Conservation (phyloP, 1,140 invertebrate species). For the Drosophila quadrilineata region DNA sequence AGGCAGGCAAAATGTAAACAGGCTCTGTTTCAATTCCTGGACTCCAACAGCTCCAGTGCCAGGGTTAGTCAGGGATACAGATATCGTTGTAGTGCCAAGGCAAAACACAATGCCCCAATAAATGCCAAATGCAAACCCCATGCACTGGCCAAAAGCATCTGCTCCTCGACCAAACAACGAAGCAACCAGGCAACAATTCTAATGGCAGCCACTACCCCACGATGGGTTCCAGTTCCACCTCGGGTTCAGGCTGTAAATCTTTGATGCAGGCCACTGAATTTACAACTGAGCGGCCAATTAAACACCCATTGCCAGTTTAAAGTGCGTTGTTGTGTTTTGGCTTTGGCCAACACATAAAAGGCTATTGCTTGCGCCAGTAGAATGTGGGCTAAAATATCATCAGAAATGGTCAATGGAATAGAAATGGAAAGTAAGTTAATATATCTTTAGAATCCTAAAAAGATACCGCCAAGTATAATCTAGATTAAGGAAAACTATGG, state of each 20-base stretch:
- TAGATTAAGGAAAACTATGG: no score
- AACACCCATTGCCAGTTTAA: conserved; percentile 14
- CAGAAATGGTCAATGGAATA: conserved; percentile 14
- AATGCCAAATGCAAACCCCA: conserved; percentile 49
- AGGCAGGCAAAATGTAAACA: conserved; percentile 37
- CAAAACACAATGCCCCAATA: conserved; percentile 58
- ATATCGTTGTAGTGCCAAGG: conserved; percentile 28
- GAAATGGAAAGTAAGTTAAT: no score
- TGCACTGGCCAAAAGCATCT: conserved; percentile 34
- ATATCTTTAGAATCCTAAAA: no score
- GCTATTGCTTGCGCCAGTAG: no score
- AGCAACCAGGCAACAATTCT: background rate
- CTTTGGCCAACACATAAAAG: conserved; percentile 21
- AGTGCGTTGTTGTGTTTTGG: conserved; percentile 30
- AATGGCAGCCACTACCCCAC: background rate
- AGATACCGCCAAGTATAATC: no score
- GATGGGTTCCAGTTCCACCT: no score
- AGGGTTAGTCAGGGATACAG: conserved; percentile 3
- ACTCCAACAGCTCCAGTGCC: background rate
- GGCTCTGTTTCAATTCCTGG: conserved; percentile 1
- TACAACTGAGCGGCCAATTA: conserved; percentile 47
- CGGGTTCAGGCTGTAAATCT: conserved; percentile 36
- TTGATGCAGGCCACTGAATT: conserved; percentile 44
- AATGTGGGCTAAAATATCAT: no score
- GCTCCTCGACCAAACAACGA: background rate